These are phyloP conservation scores for Lasioglossum figueresi DNA, from an alignment of 2,888 invertebrate genomes.

Conservation along the genomic window DNA sequence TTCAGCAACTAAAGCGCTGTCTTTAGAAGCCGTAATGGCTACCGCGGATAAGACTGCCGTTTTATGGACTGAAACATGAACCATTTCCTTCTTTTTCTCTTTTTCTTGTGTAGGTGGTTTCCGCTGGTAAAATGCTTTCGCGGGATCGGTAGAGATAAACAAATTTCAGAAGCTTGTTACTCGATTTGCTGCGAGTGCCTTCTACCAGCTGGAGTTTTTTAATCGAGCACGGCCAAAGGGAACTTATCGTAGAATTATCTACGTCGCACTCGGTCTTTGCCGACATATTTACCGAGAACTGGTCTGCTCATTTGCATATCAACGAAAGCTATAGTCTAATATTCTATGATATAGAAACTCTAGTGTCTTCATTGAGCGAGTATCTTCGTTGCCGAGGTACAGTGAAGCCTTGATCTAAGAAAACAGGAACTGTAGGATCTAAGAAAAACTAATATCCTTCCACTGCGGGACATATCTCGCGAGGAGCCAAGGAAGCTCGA, in stretches of 20 bases:
- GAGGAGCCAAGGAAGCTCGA: no score
- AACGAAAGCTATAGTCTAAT: not conserved
- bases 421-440: no score
- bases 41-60: slow-evolving; percentile 40
- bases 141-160: not conserved
- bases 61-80: slow-evolving; percentile 50
- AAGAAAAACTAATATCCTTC: no score
- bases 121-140: slow-evolving; percentile 18
- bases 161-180: not conserved
- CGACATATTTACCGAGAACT: not conserved
- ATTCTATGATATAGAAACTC: no score
- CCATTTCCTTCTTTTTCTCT: slow-evolving; percentile 12
- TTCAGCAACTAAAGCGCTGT: slow-evolving; percentile 56
- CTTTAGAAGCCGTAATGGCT: slow-evolving; percentile 60
- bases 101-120: not conserved
- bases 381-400: no score
- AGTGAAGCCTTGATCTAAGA: no score
- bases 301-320: not conserved
- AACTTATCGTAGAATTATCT: not conserved
- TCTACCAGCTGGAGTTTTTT: not conserved
- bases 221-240: not conserved
- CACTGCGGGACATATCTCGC: no score
- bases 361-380: no score
- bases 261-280: not conserved
- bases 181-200: not conserved